Evolutionary conservation across 2,888 invertebrate species (phyloP).

Genomic region (Elegia similella): DNA sequence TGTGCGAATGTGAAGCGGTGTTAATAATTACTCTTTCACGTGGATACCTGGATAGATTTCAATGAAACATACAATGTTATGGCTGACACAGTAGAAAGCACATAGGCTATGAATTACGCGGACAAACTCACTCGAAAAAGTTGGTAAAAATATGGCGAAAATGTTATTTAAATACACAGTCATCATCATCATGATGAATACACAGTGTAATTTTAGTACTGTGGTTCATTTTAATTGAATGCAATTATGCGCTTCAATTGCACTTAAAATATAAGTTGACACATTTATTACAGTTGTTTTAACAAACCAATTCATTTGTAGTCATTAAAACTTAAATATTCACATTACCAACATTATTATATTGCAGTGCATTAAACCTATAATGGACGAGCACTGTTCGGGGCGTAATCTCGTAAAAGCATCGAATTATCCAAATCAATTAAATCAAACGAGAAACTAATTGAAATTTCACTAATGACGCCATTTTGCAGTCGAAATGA

Average conservation of each 20-base stretch:
- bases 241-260: too few species aligned
- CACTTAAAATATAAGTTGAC: not conserved
- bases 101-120: too few species aligned
- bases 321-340: not conserved
- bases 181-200: too few species aligned
- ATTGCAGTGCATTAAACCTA: not conserved
- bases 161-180: too few species aligned
- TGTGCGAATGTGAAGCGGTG: too few species aligned
- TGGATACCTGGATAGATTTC: too few species aligned
- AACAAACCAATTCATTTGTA: not conserved
- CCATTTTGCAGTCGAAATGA: constrained; percentile 29
- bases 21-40: too few species aligned
- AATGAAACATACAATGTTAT: too few species aligned
- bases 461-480: constrained; percentile 22
- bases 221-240: too few species aligned
- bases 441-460: constrained; percentile 24
- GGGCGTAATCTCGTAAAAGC: not conserved
- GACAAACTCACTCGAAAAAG: too few species aligned
- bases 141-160: too few species aligned
- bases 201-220: not conserved
- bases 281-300: not conserved
- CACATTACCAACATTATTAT: not conserved
- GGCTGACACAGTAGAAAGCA: too few species aligned
- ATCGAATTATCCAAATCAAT: constrained; percentile 15
- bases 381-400: not conserved